These are phyloP conservation scores for Choristoneura rosaceana DNA, from an alignment of 2,888 invertebrate species.

Conservation along the genomic window DNA sequence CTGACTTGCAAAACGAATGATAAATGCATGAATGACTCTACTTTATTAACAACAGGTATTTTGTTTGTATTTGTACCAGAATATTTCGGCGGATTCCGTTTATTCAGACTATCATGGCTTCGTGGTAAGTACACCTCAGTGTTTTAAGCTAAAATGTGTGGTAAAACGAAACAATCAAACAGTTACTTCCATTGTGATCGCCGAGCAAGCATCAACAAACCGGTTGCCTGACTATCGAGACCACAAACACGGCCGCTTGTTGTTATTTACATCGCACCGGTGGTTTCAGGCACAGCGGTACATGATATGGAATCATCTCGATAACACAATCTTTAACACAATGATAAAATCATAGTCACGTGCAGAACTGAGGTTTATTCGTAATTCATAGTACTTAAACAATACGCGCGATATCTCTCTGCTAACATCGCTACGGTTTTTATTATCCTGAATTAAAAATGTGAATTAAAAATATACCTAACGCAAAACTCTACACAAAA, in stretches of 20 bases:
- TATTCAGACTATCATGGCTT: not conserved
- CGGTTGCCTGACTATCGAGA: slow-evolving; percentile 60
- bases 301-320: slow-evolving; percentile 7
- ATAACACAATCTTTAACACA: slow-evolving; percentile 13
- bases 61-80: not conserved
- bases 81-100: not conserved
- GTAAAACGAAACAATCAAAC: slow-evolving; percentile 25
- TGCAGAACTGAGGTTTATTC: not conserved
- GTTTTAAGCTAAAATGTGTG: slow-evolving; percentile 1
- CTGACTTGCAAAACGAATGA: slow-evolving; percentile 29
- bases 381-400: not conserved
- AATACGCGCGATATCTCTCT: not conserved
- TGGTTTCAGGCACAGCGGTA: not conserved
- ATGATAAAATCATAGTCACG: slow-evolving; percentile 10
- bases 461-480: not conserved
- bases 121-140: not conserved
- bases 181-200: slow-evolving; percentile 17
- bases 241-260: slow-evolving; percentile 11
- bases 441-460: not conserved
- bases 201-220: slow-evolving; percentile 61
- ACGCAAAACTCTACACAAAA: not conserved
- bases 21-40: slow-evolving; percentile 6
- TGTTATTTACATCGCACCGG: slow-evolving; percentile 12
- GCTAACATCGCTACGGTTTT: not conserved
- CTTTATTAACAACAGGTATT: not conserved